Conservation (phyloP, 2,113 vertebrate genomes). For the Rallus limicola region DNA sequence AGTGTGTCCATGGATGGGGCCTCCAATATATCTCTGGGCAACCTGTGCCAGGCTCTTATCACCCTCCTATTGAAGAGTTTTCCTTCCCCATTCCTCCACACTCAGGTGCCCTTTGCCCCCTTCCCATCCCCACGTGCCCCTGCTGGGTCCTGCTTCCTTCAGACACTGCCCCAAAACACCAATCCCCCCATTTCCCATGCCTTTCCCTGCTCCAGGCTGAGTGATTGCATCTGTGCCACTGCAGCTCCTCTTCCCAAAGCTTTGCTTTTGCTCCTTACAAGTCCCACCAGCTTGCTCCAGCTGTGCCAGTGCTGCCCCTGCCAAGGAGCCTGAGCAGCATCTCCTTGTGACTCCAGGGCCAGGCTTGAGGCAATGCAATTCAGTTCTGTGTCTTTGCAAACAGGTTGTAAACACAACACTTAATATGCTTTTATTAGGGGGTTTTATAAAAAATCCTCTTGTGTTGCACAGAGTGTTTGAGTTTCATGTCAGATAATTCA, state of each 20-base stretch:
- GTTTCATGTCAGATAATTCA: not conserved
- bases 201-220: not conserved
- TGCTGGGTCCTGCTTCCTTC: not conserved
- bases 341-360: fast-evolving
- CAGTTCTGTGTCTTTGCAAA: not conserved
- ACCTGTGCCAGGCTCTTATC: too few species aligned
- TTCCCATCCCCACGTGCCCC: not conserved
- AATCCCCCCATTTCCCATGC: fast-evolving
- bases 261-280: not conserved
- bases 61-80: too few species aligned
- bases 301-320: not conserved
- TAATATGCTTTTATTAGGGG: not conserved
- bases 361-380: not conserved
- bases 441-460: not conserved
- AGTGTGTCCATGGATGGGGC: too few species aligned
- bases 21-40: too few species aligned
- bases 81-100: not conserved
- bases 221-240: not conserved
- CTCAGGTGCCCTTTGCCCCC: too few species aligned
- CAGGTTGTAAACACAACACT: not conserved
- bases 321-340: not conserved
- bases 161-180: not conserved
- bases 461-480: not conserved
- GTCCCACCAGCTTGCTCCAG: not conserved
- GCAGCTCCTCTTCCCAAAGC: not conserved